Percentiles rank a stretch among this genome's conserved stretches.
Evolutionary conservation across 1,140 invertebrate genomes (phyloP).

Genomic region (Aricia agestis): DNA sequence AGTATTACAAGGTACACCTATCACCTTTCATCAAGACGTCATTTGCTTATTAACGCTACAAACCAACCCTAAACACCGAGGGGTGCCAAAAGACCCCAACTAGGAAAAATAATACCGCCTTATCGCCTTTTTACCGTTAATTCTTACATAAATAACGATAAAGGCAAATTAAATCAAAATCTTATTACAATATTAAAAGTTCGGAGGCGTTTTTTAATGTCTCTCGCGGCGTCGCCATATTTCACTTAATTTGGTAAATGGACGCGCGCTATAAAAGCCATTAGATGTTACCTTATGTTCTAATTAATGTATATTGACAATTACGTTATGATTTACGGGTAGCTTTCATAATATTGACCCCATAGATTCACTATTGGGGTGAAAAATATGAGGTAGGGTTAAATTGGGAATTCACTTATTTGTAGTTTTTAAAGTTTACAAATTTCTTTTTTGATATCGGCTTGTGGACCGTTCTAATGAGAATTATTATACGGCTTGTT

Average conservation of each 20-base stretch:
- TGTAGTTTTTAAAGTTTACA: too few species aligned
- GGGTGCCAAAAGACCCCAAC: slow-evolving; percentile 42
- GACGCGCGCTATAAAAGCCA: slow-evolving; percentile 45
- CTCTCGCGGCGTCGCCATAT: slow-evolving; percentile 60
- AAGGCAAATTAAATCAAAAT: slow-evolving; percentile 75
- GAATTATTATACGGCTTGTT: too few species aligned
- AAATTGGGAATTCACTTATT: too few species aligned
- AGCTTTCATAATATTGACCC: not conserved
- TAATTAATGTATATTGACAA: slow-evolving; percentile 19
- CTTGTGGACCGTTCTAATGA: too few species aligned
- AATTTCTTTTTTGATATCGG: too few species aligned
- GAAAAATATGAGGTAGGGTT: too few species aligned
- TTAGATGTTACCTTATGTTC: slow-evolving; percentile 40
- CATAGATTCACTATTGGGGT: not conserved
- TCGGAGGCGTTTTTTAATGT: slow-evolving; percentile 69
- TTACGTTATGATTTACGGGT: slow-evolving; percentile 10
- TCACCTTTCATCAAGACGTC: slow-evolving; percentile 9
- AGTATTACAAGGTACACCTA: not conserved
- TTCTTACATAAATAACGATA: slow-evolving; percentile 75
- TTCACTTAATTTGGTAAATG: slow-evolving; percentile 74
- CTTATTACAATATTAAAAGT: slow-evolving; percentile 75
- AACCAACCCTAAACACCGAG: slow-evolving; percentile 39
- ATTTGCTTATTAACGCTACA: slow-evolving; percentile 9
- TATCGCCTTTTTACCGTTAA: slow-evolving; percentile 66
- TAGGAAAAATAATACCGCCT: slow-evolving; percentile 64